Base-by-base conservation (phyloP, 2,113 vertebrate species). In the Miniopterus natalensis region DNA sequence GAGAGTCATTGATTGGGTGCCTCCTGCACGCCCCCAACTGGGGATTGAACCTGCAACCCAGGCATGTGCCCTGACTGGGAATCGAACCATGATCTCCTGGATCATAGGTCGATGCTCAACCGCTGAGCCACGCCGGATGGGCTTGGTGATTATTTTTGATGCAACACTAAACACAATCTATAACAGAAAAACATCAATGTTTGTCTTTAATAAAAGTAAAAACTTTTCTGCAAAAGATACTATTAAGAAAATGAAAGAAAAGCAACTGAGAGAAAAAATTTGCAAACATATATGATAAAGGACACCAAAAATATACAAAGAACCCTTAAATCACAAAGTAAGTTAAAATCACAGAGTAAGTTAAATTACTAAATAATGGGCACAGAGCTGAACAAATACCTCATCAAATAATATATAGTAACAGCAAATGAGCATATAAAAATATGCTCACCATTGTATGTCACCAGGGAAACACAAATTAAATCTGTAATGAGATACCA, bases 121-220 rank as follows among this genome's bases (percentile, higher is more conserved):
- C 36, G 36, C 36, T 36, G 36, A 36, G 36, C 36, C 36, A 36
- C 36, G 36, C 36, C 36, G 2, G 36, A 2, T 36, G 36, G 36
- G 12, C 25, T 74, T 84, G 12, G 1, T 57, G 27, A 68, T 77
- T 75, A 84, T 51, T 92, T 95, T 86, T 85, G 47, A 83, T 95
- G 29, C 6, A 73, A 87, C 23, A 78, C 25, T 57, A 57, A 93
- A 84, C 61, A 3, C 1, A 23, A 63, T 45, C 4, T 3, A 66
- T 23, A 29, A 92, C 90, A 68, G n/a, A 66, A 47, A 73, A 49
- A 40, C 27, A 57, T 18, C 23, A 21, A 47, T n/a, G 4, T 40
- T 45, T 3, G n/a, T 57, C 21, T 91, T 93, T n/a, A 21, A 70
- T 89, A 49, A 65, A 86, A 47, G 55, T n/a, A 23, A 94, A 88